Evolutionary conservation across 2,888 invertebrate species (phyloP), one percentile per base, ranked within the genome.

Genomic region (Acanthosoma haemorrhoidale): DNA sequence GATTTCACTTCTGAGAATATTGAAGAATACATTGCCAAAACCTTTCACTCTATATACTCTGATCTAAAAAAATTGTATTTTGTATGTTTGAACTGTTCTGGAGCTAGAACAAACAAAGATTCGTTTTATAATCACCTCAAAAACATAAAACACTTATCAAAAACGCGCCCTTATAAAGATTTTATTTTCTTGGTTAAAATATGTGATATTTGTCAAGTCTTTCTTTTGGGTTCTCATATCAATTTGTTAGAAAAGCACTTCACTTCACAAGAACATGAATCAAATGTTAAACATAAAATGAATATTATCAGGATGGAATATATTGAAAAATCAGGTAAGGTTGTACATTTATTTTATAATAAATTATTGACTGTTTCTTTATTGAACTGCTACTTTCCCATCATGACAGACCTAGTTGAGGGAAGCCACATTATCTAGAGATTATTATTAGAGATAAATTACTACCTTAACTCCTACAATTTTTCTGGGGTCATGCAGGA

Each of bases 61-160:
- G 31, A 29, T 59, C 32, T 59, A 15, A 59, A 59, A 16, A 59
- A 59, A 31, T n/a, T 59, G 29, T 59, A 59, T 59, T 59, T 59
- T 59, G 2, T 13, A 1, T 59, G 59, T 15, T 59, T 59, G 15
- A 32, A 31, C 31, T 59, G 59, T 59, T 21, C 59, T 29, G 8
- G 11, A 16, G 11, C 15, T 11, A 59, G 16, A 16, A 59, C 29
- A 29, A 29, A 59, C n/a, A 59, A 59, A 59, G 16, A 1, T 16
- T 29, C 59, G 16, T 59, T 59, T 32, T 32, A 9, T 32, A 32
- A 32, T 2, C 59, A 59, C 29, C 4, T 59, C 4, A 31, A 16
- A 59, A 29, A 59, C n/a, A 59, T 15, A 32, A 59, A 59, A 16
- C 59, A 59, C n/a, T 13, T n/a, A 16, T 21, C 29, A 29, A 59